These are phyloP conservation scores for Casuarius casuarius DNA, from an alignment of 2,113 vertebrate species.

Conservation along the genomic window DNA sequence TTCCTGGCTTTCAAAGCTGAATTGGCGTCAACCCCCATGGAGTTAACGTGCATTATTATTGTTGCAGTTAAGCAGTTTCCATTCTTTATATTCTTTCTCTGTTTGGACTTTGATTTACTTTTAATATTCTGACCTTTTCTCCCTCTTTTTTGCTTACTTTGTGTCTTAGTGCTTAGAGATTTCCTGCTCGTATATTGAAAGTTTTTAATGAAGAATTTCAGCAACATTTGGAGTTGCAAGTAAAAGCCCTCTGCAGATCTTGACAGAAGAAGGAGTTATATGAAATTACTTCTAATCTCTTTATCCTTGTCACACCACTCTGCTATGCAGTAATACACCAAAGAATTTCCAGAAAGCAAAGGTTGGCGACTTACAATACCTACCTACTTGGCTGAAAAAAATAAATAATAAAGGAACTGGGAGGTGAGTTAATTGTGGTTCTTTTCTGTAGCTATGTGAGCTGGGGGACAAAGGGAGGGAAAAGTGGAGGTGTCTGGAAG, in stretches of 20 bases:
- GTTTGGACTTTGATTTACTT: not conserved
- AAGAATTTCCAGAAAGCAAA: slow-evolving; percentile 81
- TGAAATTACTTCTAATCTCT: slow-evolving; percentile 80
- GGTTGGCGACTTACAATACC: slow-evolving; percentile 46
- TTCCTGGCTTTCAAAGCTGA: not conserved
- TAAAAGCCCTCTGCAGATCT: slow-evolving; percentile 34
- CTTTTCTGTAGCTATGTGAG: not conserved
- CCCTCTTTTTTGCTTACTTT: not conserved
- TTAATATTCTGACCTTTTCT: not conserved
- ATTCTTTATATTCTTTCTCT: not conserved
- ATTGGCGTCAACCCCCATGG: not conserved
- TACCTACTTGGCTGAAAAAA: slow-evolving; percentile 16
- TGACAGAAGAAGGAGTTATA: slow-evolving; percentile 73
- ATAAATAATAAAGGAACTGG: not conserved
- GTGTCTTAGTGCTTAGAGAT: slow-evolving; percentile 30
- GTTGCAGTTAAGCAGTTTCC: not conserved
- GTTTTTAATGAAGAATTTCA: slow-evolving; percentile 50
- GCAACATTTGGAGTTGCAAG: not conserved
- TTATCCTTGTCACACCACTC: slow-evolving; percentile 82
- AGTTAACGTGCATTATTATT: not conserved
- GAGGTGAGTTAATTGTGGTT: not conserved
- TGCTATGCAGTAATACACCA: slow-evolving; percentile 84
- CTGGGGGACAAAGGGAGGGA: not conserved
- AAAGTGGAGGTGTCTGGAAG: not conserved
- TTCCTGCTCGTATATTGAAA: not conserved